Conservation (phyloP, 2,888 invertebrate species). For the Agonopterix alstromeriana region DNA sequence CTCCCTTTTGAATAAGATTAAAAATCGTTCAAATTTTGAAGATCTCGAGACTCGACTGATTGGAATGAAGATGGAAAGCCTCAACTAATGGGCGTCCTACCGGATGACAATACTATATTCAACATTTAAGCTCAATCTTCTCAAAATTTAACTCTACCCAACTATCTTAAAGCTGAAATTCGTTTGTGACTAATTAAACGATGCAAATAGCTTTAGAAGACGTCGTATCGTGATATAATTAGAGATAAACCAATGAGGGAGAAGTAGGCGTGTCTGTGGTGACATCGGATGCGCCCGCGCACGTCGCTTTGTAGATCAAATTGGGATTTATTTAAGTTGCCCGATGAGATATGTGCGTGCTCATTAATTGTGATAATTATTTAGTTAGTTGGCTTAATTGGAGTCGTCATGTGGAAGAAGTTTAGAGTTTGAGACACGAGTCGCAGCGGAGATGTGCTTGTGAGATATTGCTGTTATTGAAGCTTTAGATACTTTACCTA, state of each 20-base stretch:
- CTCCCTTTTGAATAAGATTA: background rate
- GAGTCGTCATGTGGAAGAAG: constrained; percentile 47
- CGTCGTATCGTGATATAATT: constrained; percentile 56
- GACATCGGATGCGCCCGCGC: constrained; percentile 40
- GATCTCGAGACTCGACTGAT: constrained; percentile 38
- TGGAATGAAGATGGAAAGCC: constrained; percentile 67
- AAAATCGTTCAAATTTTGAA: background rate
- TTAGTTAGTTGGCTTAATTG: constrained; percentile 69
- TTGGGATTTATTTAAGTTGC: constrained; percentile 60
- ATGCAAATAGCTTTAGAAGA: constrained; percentile 68
- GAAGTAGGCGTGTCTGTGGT: constrained; percentile 43
- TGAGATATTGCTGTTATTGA: too few relatives aligned
- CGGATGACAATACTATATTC: constrained; percentile 59
- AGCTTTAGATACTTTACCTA: too few relatives aligned
- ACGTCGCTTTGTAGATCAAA: constrained; percentile 44
- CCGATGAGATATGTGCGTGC: constrained; percentile 53
- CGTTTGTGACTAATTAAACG: constrained; percentile 40
- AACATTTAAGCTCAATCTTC: constrained; percentile 24
- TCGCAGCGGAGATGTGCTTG: background rate
- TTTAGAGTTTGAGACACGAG: constrained; percentile 3
- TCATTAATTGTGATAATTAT: constrained; percentile 76
- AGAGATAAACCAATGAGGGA: constrained; percentile 60
- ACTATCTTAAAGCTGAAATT: constrained; percentile 20
- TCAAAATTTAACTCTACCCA: constrained; percentile 15
- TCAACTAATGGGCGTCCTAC: constrained; percentile 71